These are phyloP conservation scores for Folsomia manolachei DNA, from an alignment of 2,888 invertebrate species.

Conservation along the genomic window DNA sequence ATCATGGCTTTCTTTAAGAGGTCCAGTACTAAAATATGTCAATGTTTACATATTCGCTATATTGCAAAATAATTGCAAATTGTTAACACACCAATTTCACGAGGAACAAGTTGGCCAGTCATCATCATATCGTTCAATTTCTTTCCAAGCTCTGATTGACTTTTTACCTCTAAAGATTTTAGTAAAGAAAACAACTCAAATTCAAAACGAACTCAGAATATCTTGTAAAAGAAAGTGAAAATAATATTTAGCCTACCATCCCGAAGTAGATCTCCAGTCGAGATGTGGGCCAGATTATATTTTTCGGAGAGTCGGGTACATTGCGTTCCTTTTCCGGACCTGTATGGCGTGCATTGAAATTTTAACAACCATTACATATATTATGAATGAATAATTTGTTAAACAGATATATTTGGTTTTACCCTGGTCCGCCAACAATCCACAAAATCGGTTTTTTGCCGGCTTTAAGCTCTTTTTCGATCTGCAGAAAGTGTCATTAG, in stretches of 20 bases:
- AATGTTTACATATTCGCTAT: too few relatives aligned
- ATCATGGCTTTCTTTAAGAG: slow-evolving; percentile 80
- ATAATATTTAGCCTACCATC: slow-evolving; percentile 62
- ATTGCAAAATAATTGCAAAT: too few relatives aligned
- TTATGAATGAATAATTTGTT: not conserved
- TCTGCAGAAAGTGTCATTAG: too few relatives aligned
- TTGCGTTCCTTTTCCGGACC: slow-evolving; percentile 84
- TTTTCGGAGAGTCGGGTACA: slow-evolving; percentile 87
- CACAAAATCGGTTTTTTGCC: slow-evolving; percentile 76
- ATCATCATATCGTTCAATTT: slow-evolving; percentile 82
- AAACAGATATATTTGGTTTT: slow-evolving; percentile 54
- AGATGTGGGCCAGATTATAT: slow-evolving; percentile 90
- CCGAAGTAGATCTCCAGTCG: slow-evolving; percentile 86
- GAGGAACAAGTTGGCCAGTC: slow-evolving; percentile 77
- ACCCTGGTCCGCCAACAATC: slow-evolving; percentile 85
- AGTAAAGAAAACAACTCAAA: too few relatives aligned
- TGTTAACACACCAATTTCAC: too few relatives aligned
- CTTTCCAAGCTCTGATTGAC: slow-evolving; percentile 81
- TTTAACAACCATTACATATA: not conserved
- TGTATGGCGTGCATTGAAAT: slow-evolving; percentile 52
- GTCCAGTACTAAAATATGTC: slow-evolving; percentile 70
- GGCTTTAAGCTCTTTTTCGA: slow-evolving; percentile 53
- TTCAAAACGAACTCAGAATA: too few relatives aligned
- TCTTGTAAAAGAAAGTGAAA: too few relatives aligned
- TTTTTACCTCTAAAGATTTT: too few relatives aligned